Conservation (phyloP, 2,113 vertebrate genomes). For the Grus americana region DNA sequence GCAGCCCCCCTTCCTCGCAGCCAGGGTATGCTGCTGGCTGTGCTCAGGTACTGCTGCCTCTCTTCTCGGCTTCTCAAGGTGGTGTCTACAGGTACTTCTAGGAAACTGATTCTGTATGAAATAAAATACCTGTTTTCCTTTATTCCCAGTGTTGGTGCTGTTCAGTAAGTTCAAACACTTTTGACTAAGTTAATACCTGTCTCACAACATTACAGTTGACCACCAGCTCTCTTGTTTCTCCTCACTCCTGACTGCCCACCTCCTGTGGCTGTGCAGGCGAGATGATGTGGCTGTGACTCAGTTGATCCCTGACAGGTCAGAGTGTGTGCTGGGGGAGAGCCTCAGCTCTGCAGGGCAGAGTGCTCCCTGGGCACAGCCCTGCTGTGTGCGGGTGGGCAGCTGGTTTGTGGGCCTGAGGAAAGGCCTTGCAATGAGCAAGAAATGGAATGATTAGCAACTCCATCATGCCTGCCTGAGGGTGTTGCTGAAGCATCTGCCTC, state of each 20-base stretch:
- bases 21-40: rapidly evolving
- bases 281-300: rapidly evolving
- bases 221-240: not conserved
- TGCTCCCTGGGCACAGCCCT: not conserved
- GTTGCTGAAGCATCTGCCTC: not conserved
- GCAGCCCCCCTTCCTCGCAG: not conserved
- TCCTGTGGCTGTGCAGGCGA: not conserved
- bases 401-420: not conserved
- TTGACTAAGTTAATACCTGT: not conserved
- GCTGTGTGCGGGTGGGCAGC: not conserved
- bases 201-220: not conserved
- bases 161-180: too few relatives aligned
- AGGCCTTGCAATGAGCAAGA: not conserved
- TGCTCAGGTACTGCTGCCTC: not conserved
- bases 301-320: not conserved
- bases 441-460: not conserved
- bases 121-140: not conserved
- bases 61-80: not conserved
- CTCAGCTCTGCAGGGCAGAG: not conserved
- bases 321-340: not conserved
- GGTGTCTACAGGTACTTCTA: not conserved
- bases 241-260: rapidly evolving
- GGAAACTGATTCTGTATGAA: not conserved
- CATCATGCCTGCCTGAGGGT: not conserved
- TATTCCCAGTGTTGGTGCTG: not conserved